Evolutionary conservation across 2,113 vertebrate genomes (phyloP), one percentile per base, ranked within the genome.

Genomic region (Thalassarche chlororhynchos): DNA sequence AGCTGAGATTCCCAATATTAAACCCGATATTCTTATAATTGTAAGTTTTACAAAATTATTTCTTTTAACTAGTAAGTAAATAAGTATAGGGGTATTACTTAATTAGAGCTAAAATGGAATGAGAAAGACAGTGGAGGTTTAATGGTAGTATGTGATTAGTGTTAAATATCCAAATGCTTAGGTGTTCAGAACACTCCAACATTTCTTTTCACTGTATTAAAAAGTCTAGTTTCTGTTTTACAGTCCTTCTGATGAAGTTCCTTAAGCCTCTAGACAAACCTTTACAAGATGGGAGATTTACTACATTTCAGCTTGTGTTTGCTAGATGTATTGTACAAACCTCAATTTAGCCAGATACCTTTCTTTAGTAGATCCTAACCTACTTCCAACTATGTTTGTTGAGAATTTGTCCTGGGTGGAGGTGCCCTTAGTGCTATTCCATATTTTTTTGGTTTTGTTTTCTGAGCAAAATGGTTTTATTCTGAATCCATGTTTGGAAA

Each of bases 1-100:
- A 79, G 99, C 99, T 31, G 99, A 99, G 96, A 99, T 99, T 96
- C 99, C 99, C 51, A 99, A 99, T 71, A 99, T 99, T 96, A 99
- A 99, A 97, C 99, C 99, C 1, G 99, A 99, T 95, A 99, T 99
- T 97, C 98, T 99, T 64, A 99, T 99, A 74, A 99, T 99, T 93
- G 99, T 99, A 97, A 98, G 99, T 98, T 77, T 69, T 68, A 54
- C 16, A 20, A 5, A 62, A 12, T 58, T 8, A 4, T 52, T 47
- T 64, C 4, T 74, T 93, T 65, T 29, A 18, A 16, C 52, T 75
- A 54, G 18, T 86, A 28, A 49, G 90, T 60, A 76, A 44, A 32
- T 87, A 25, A 51, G 4, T 60, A 15, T 60, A 70, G 31, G 10
- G 3, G 1, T 75, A 32, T 79, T 86, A 71, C 18, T 93, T 87